These are phyloP conservation scores for Tiphia femorata DNA, from an alignment of 2,888 invertebrate genomes.

Conservation along the genomic window DNA sequence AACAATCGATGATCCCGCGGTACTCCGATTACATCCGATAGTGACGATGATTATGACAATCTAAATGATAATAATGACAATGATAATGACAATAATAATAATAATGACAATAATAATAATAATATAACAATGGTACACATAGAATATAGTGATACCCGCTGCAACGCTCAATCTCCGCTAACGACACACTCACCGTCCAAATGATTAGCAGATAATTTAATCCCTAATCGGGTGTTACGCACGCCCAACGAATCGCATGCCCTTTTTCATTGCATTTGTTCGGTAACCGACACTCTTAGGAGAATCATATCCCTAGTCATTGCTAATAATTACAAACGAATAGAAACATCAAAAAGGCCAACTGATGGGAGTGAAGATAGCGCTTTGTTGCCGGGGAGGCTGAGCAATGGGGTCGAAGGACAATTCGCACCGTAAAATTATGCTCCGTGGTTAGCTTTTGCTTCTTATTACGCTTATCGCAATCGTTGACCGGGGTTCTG, in stretches of 20 bases:
- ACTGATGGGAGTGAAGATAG: slow-evolving; percentile 60
- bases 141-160: neutral
- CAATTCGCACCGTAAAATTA: slow-evolving; percentile 58
- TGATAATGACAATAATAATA: neutral
- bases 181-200: too few species aligned
- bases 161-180: neutral
- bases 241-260: neutral
- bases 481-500: slow-evolving; percentile 50
- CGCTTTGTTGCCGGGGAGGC: slow-evolving; percentile 56
- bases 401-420: slow-evolving; percentile 60
- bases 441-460: slow-evolving; percentile 46
- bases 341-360: slow-evolving; percentile 65
- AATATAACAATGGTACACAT: neutral
- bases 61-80: neutral
- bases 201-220: too few species aligned
- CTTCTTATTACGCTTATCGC: slow-evolving; percentile 35
- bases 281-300: slow-evolving; percentile 51
- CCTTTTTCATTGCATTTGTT: slow-evolving; percentile 11
- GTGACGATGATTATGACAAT: too few species aligned
- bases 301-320: slow-evolving; percentile 41
- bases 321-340: slow-evolving; percentile 61
- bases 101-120: neutral
- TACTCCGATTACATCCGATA: too few species aligned
- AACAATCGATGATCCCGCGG: too few species aligned
- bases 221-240: neutral